Evolutionary conservation across 2,113 vertebrate genomes (phyloP).

Genomic region (Spea multiplicata): DNA sequence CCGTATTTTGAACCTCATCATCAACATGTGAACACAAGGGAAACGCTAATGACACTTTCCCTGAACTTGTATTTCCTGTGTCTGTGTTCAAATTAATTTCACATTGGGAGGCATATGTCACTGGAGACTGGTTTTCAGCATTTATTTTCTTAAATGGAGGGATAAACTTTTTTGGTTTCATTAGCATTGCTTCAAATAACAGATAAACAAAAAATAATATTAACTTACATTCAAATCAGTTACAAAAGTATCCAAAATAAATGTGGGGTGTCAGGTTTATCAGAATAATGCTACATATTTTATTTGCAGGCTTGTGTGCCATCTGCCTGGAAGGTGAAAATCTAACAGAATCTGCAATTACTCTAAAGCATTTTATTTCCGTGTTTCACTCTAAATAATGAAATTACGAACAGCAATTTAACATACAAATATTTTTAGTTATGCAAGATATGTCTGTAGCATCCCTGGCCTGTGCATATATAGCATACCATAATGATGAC

Average conservation of each 20-base stretch:
- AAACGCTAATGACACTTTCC: slow-evolving; percentile 52
- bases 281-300: not conserved
- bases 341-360: not conserved
- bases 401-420: not conserved
- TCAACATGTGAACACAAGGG: slow-evolving; percentile 57
- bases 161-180: slow-evolving; percentile 58
- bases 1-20: slow-evolving; percentile 50
- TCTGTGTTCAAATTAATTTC: slow-evolving; percentile 49
- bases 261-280: not conserved
- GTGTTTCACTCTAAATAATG: not conserved
- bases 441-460: too few species aligned
- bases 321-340: not conserved
- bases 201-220: slow-evolving; percentile 36
- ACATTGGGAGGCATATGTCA: slow-evolving; percentile 51
- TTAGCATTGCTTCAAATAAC: slow-evolving; percentile 61
- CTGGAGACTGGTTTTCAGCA: slow-evolving; percentile 51
- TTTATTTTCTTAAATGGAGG: slow-evolving; percentile 58
- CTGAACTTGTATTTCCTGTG: slow-evolving; percentile 48
- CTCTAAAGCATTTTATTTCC: not conserved
- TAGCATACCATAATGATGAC: too few species aligned
- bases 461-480: too few species aligned
- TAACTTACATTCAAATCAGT: not conserved
- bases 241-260: not conserved
- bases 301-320: not conserved
- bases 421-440: too few species aligned